Percentiles rank a stretch among this genome's conserved stretches.
Conservation (phyloP, 2,888 invertebrate genomes). For the Synergus japonicus region DNA sequence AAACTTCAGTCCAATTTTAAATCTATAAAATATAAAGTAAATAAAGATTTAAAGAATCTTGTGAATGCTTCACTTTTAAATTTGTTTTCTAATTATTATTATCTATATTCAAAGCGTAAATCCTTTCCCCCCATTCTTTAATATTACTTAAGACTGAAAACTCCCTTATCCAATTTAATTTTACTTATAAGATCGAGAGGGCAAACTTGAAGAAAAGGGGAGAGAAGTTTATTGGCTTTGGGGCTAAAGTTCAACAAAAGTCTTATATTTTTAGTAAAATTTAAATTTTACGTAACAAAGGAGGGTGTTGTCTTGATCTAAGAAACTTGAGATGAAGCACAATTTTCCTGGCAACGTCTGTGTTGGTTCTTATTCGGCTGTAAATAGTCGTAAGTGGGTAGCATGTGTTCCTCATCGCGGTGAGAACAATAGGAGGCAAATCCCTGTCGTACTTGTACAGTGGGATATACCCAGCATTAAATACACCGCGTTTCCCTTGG, state of each 20-base stretch:
- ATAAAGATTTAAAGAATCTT: too few relatives aligned
- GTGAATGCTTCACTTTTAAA: too few relatives aligned
- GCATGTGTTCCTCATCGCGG: slow-evolving; percentile 7
- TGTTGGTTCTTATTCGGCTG: not conserved
- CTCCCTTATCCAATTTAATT: not conserved
- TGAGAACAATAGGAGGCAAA: not conserved
- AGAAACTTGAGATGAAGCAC: not conserved
- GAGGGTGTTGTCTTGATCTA: not conserved
- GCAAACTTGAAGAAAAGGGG: not conserved
- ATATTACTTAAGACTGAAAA: not conserved
- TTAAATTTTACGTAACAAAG: not conserved
- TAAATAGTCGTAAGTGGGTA: slow-evolving; percentile 7
- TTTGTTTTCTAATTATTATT: too few relatives aligned
- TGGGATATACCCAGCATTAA: not conserved
- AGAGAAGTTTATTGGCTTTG: not conserved
- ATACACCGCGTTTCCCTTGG: not conserved
- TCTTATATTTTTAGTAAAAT: not conserved
- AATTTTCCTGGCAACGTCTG: not conserved
- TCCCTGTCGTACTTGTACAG: not conserved
- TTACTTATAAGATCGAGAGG: not conserved
- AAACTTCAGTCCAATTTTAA: too few relatives aligned
- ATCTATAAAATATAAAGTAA: too few relatives aligned
- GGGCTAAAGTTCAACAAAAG: not conserved
- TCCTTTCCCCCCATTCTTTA: not conserved
- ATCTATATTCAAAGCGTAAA: too few relatives aligned